phyloP scores from a whole-genome alignment of 2,797 vertebrate genomes.

The Scyliorhinus canicula region DNA sequence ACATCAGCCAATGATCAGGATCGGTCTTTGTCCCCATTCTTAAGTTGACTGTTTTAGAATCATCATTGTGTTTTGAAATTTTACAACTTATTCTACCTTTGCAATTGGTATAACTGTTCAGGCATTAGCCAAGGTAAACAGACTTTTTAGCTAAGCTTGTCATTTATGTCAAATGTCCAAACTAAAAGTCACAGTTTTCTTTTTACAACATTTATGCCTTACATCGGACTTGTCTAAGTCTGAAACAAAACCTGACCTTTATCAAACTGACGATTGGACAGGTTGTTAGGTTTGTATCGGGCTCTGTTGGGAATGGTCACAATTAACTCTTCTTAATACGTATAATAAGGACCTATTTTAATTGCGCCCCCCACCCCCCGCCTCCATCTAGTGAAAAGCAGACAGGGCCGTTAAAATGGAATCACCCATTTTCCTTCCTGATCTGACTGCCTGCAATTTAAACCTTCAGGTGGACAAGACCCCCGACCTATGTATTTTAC shows the following conservation, averaged over 20 bases:
- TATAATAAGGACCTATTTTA: not conserved
- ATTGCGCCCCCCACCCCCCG: not conserved
- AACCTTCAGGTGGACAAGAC: not conserved
- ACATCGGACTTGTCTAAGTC: not conserved
- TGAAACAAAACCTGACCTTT: not conserved
- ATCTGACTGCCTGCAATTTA: not conserved
- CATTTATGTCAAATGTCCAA: not conserved
- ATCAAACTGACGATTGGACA: not conserved
- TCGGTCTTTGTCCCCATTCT: not conserved
- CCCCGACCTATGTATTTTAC: not conserved
- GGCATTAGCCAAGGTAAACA: not conserved
- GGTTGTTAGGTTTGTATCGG: not conserved
- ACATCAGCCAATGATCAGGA: not conserved
- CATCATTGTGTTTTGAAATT: not conserved
- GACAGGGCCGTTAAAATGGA: not conserved
- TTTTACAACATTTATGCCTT: not conserved
- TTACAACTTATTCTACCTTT: not conserved
- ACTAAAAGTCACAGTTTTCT: not conserved
- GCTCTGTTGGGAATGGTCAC: not conserved
- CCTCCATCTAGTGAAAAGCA: not conserved
- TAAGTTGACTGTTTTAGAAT: slow-evolving; percentile 12
- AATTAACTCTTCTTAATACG: not conserved
- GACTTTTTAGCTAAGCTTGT: not conserved
- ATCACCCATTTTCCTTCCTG: too few species aligned
- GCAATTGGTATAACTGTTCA: not conserved